These are phyloP conservation scores for Rhynchonema sp. DNA, from an alignment of 2,888 invertebrate species.

Conservation along the genomic window DNA sequence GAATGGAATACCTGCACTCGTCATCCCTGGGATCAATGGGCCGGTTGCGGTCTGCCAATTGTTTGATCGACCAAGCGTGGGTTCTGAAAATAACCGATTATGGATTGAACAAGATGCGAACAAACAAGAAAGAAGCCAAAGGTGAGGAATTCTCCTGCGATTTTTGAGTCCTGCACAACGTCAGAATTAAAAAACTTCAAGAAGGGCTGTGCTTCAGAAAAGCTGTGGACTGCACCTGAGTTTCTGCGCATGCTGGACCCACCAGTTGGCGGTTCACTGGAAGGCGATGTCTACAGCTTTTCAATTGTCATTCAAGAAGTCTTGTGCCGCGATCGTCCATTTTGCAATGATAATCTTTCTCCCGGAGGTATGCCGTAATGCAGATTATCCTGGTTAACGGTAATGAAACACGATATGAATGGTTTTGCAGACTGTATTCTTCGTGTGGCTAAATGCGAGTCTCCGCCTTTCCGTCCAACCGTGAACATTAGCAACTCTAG, in stretches of 20 bases:
- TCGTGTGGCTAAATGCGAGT: too few relatives aligned
- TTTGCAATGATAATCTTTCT: not conserved
- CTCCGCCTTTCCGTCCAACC: too few relatives aligned
- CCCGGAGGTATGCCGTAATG: not conserved
- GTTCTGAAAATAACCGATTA: slow-evolving; percentile 4
- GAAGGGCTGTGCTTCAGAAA: not conserved
- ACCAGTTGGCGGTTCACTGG: not conserved
- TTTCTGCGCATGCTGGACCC: not conserved
- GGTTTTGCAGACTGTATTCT: too few relatives aligned
- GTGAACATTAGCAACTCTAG: too few relatives aligned
- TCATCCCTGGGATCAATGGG: not conserved
- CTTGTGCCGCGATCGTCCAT: not conserved
- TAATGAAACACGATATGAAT: too few relatives aligned
- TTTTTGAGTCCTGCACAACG: too few relatives aligned
- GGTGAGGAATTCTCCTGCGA: slow-evolving; percentile 2
- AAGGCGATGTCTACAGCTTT: slow-evolving; percentile 1
- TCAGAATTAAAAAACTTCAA: not conserved
- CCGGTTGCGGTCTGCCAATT: slow-evolving; percentile 2
- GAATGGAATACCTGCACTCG: slow-evolving; percentile 4
- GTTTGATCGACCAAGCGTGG: too few relatives aligned
- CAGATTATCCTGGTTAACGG: too few relatives aligned
- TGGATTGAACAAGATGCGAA: too few relatives aligned
- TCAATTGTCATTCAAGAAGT: slow-evolving; percentile 40
- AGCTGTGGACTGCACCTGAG: slow-evolving; percentile 3
- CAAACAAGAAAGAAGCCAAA: too few relatives aligned